These are phyloP conservation scores for Empis stercorea DNA, from an alignment of 2,888 invertebrate genomes.

Conservation along the genomic window DNA sequence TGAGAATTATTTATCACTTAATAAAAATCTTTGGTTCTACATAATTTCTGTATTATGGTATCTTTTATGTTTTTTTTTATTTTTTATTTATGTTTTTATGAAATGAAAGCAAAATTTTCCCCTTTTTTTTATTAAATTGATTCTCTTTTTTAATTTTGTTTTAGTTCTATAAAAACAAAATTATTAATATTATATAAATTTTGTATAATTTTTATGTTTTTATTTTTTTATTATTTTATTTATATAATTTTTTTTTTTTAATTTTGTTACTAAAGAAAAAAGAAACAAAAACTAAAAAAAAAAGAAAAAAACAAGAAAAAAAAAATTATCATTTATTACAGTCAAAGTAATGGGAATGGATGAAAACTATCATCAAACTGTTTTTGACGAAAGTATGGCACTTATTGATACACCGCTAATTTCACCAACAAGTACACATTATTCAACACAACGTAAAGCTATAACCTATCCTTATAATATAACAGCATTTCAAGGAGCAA, in stretches of 20 bases:
- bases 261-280: constrained; percentile 12
- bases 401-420: constrained; percentile 36
- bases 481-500: constrained; percentile 34
- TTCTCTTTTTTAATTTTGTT: background rate
- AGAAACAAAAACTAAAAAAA: constrained; percentile 14
- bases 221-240: too few species aligned
- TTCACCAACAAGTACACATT: constrained; percentile 29
- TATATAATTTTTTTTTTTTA: background rate
- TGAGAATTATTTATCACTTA: too few species aligned
- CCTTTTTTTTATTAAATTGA: too few species aligned
- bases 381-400: constrained; percentile 37
- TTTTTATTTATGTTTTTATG: too few species aligned
- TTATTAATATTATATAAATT: background rate
- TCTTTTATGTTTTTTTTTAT: too few species aligned
- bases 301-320: constrained; percentile 16
- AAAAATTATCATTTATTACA: constrained; percentile 29
- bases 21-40: too few species aligned
- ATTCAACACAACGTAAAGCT: constrained; percentile 27
- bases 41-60: too few species aligned
- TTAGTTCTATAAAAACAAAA: background rate
- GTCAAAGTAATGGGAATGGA: constrained; percentile 39
- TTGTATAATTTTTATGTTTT: too few species aligned
- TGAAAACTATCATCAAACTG: constrained; percentile 36
- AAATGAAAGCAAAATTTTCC: too few species aligned
- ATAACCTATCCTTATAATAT: constrained; percentile 36